Conservation (phyloP, 2,888 invertebrate species). For the Lasius fuliginosus region DNA sequence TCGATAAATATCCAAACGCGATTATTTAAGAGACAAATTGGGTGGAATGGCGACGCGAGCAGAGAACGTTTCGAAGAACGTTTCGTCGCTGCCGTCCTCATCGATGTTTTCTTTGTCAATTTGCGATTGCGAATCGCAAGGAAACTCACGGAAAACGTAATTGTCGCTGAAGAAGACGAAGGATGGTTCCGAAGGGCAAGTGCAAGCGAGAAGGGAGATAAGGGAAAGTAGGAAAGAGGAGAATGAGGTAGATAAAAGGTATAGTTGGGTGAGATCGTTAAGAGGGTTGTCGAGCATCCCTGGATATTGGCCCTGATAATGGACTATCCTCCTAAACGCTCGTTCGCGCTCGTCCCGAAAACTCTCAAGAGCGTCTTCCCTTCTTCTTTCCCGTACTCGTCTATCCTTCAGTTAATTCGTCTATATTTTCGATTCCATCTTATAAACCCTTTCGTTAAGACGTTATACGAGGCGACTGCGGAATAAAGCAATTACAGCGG, state of each 20-base stretch:
- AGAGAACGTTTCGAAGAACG: conserved; percentile 25
- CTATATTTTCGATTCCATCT: conserved; percentile 55
- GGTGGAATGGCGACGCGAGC: conserved; percentile 49
- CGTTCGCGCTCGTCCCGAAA: conserved; percentile 68
- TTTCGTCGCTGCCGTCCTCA: not conserved
- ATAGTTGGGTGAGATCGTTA: conserved; percentile 69
- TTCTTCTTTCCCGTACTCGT: conserved; percentile 36
- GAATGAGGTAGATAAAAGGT: conserved; percentile 57
- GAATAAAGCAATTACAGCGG: conserved; percentile 19
- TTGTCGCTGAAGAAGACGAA: conserved; percentile 48
- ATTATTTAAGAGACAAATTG: conserved; percentile 66
- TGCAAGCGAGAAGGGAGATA: conserved; percentile 43
- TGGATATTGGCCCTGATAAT: conserved; percentile 79
- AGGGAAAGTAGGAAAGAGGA: conserved; percentile 52
- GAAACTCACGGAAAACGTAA: conserved; percentile 41
- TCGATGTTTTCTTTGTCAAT: conserved; percentile 51
- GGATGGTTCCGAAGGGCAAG: conserved; percentile 13
- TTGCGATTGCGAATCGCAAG: conserved; percentile 53
- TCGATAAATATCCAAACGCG: conserved; percentile 64
- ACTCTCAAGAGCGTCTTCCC: conserved; percentile 61
- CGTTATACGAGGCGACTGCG: conserved; percentile 59
- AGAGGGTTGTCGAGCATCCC: conserved; percentile 76
- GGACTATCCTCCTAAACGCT: conserved; percentile 72
- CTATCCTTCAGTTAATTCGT: conserved; percentile 58
- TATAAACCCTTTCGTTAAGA: conserved; percentile 62